Percentiles rank a stretch among this genome's conserved stretches.
These are phyloP conservation scores for Parauchenoglanis ngamensis DNA, from an alignment of 2,797 vertebrate species.

Conservation along the genomic window DNA sequence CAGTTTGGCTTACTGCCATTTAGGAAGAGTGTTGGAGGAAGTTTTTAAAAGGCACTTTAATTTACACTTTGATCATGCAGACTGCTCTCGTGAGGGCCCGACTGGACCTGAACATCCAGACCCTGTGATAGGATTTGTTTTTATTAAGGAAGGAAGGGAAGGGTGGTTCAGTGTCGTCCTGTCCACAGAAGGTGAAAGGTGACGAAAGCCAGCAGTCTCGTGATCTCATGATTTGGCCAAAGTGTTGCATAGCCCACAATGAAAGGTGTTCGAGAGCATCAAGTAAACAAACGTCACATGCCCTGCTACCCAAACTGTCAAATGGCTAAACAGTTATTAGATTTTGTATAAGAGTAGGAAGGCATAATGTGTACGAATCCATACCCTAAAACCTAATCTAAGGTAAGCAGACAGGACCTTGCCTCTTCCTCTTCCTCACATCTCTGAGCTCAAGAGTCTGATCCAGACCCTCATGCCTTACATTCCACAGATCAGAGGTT, in stretches of 20 bases:
- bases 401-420: neutral
- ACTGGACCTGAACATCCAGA: neutral
- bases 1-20: constrained; percentile 24
- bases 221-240: neutral
- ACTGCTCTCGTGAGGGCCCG: neutral
- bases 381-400: neutral
- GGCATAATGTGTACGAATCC: too few relatives aligned
- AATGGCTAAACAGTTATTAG: neutral
- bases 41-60: constrained; percentile 11
- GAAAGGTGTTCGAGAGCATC: neutral
- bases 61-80: constrained; percentile 19
- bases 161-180: neutral
- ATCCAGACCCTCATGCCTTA: constrained; percentile 71
- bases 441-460: constrained; percentile 52
- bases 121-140: neutral
- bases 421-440: neutral
- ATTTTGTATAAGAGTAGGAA: neutral
- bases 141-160: neutral
- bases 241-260: neutral
- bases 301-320: too few relatives aligned
- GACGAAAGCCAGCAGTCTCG: neutral
- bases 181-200: too few relatives aligned
- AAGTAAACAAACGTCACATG: neutral
- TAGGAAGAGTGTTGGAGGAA: neutral
- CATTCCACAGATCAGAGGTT: constrained; percentile 77